Evolutionary conservation across 92 coral and sea anemone species (phyloP).

Genomic region (Meandrina meandrites): DNA sequence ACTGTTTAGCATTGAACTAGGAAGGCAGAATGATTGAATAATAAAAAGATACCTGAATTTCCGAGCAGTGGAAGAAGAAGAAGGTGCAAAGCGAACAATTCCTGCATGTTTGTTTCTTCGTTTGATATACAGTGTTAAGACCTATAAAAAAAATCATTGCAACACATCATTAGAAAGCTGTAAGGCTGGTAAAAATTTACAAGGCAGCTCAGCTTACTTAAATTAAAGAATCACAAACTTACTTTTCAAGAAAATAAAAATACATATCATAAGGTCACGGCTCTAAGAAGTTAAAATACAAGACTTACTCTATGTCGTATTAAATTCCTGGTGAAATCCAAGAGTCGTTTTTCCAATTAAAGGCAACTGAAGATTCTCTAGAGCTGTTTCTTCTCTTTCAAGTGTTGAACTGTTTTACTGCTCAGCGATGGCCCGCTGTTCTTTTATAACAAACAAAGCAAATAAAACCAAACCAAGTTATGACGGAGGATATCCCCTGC

Average conservation of each 20-base stretch:
- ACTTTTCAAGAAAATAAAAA: too few relatives aligned
- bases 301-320: neutral
- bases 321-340: neutral
- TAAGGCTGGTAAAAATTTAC: neutral
- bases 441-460: slow-evolving; percentile 27
- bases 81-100: neutral
- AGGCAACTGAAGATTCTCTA: neutral
- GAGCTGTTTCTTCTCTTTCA: neutral
- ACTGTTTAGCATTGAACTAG: too few relatives aligned
- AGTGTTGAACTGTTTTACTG: slow-evolving; percentile 13
- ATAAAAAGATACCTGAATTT: slow-evolving; percentile 26
- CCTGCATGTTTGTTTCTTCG: slow-evolving; percentile 23
- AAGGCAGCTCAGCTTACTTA: neutral
- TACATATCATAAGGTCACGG: too few relatives aligned
- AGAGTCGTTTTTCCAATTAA: neutral
- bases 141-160: neutral
- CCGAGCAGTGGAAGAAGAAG: slow-evolving; percentile 34
- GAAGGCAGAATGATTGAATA: too few relatives aligned
- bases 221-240: too few relatives aligned
- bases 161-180: neutral
- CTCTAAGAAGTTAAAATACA: too few relatives aligned
- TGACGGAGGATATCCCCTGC: slow-evolving; percentile 22
- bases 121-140: neutral
- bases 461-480: neutral
- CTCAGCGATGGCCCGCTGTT: neutral